These are phyloP conservation scores for Urocynchramus pylzowi DNA, from an alignment of 2,113 vertebrate species.

Conservation along the genomic window DNA sequence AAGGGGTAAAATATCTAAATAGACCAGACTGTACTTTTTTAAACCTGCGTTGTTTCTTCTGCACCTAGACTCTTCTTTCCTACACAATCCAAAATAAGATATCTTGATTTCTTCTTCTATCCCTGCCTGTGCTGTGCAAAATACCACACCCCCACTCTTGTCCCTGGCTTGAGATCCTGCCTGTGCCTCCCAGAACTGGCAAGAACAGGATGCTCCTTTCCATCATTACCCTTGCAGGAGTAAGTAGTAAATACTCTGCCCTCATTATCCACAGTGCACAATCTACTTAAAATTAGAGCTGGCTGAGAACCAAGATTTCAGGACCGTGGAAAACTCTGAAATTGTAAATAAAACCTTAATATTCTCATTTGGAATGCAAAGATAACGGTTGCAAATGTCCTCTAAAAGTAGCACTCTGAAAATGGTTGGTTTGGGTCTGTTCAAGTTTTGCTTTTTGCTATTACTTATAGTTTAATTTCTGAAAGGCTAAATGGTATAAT, in stretches of 20 bases:
- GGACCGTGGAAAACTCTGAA: background rate
- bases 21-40: background rate
- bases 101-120: background rate
- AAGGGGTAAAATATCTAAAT: background rate
- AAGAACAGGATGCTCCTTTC: background rate
- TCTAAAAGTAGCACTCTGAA: background rate
- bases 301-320: background rate
- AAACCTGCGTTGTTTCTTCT: background rate
- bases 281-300: background rate
- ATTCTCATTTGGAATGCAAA: background rate
- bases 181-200: background rate
- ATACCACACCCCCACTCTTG: background rate
- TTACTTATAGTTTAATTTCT: background rate
- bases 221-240: background rate
- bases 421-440: background rate
- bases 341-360: slow-evolving; percentile 20
- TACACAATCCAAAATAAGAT: background rate
- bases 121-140: background rate
- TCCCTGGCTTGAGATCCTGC: background rate
- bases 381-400: background rate
- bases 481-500: background rate
- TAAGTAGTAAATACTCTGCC: background rate
- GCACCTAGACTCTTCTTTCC: background rate
- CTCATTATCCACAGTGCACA: background rate
- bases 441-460: background rate